Evolutionary conservation across 2,888 invertebrate genomes (phyloP), one percentile per base, ranked within the genome.

Genomic region (Heliconius cydno): DNA sequence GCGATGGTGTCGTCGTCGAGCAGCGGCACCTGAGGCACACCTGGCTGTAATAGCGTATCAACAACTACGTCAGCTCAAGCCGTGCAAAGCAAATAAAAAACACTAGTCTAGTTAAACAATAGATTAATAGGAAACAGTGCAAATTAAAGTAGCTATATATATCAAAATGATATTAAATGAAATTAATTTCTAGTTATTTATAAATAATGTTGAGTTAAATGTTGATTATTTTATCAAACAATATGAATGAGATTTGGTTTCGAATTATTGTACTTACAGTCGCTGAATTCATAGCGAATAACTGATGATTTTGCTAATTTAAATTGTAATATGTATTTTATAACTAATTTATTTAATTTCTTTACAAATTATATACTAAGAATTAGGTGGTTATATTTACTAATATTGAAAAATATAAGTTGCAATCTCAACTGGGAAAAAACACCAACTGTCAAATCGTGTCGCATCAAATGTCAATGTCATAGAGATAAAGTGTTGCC

Each of bases 1-100:
- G 97, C 98, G 84, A 98, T 96, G 46, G 98, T 97, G 92, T 98
- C 98, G 88, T 98, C 98, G 86, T 97, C 97, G 88, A 98, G 96
- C 86, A 98, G 94, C 89, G 98, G 97, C 95, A 98, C 97, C 98
- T 98, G 94, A 78, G 95, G 96, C 93, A 95, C 93, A 93, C 91
- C 92, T 81, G 94, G 93, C 94, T 95, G 95, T 95, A 94, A 95
- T 92, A 87, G 87, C 85, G 90, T 82, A 83, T 87, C 85, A 84
- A 90, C 85, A 84, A 87, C 95, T 94, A 93, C 89, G 84, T 93
- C 88, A 94, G 90, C 81, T 88, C 85, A 94, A 94, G 95, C 95
- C 94, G 91, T 93, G 94, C 95, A 92, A 94, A 94, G 94, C 92
- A 82, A 83, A 76, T 34, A 25, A 75, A 71, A 74, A 71, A 74